These are phyloP conservation scores for Drosophila niveifrons DNA, from an alignment of 2,888 invertebrate genomes.

Conservation along the genomic window DNA sequence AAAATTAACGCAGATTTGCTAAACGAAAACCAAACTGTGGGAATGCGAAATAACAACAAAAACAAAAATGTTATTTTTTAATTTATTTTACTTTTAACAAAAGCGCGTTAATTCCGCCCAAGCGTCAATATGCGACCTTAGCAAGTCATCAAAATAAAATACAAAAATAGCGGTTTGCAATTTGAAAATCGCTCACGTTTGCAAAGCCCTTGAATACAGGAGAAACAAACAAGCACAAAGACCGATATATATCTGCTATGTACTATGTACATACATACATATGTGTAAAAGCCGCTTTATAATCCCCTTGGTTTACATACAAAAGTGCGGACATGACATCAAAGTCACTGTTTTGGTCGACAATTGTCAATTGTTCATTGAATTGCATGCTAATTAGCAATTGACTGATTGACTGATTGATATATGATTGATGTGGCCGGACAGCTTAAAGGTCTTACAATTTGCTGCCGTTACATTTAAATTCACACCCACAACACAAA, in stretches of 20 bases:
- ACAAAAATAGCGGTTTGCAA: constrained; percentile 41
- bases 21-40: constrained; percentile 49
- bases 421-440: constrained; percentile 37
- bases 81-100: constrained; percentile 46
- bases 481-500: constrained; percentile 59
- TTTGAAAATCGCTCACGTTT: constrained; percentile 59
- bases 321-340: constrained; percentile 61
- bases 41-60: constrained; percentile 15
- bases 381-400: constrained; percentile 75
- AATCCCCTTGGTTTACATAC: constrained; percentile 32
- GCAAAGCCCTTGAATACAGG: constrained; percentile 52
- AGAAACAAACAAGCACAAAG: background rate
- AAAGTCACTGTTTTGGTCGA: constrained; percentile 51
- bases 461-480: constrained; percentile 56
- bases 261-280: constrained; percentile 1
- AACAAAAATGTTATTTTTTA: constrained; percentile 11
- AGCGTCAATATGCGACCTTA: constrained; percentile 59
- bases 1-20: constrained; percentile 55
- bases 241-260: background rate
- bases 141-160: constrained; percentile 56
- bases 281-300: constrained; percentile 30
- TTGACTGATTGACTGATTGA: constrained; percentile 35
- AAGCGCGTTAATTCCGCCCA: constrained; percentile 45
- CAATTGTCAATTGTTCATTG: constrained; percentile 69
- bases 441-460: constrained; percentile 53